Conservation (phyloP, 1,140 invertebrate genomes). For the Odontomachus brunneus region DNA sequence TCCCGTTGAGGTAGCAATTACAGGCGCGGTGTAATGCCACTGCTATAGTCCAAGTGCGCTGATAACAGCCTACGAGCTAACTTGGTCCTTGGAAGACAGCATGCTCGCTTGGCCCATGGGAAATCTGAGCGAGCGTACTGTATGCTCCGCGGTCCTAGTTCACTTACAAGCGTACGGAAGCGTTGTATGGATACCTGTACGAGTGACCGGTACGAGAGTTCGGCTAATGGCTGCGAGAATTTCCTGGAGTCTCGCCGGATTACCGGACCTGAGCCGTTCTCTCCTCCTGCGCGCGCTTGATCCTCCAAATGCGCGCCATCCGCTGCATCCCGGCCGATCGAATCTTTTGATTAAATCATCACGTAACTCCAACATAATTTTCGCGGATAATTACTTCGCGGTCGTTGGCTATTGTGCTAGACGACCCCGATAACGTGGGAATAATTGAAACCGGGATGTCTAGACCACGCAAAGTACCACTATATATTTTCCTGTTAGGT, state of each 20-base stretch:
- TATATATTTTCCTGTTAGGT: neutral
- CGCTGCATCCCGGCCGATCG: constrained; percentile 18
- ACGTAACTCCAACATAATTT: constrained; percentile 52
- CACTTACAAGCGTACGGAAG: constrained; percentile 52
- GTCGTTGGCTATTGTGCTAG: neutral
- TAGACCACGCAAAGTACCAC: neutral
- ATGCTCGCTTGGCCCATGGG: constrained; percentile 60
- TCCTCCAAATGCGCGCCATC: constrained; percentile 38
- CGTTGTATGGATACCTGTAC: constrained; percentile 47
- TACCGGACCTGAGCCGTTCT: neutral
- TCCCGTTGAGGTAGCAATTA: constrained; percentile 22
- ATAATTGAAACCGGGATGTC: constrained; percentile 9
- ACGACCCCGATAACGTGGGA: neutral
- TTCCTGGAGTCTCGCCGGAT: constrained; percentile 62
- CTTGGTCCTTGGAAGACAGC: constrained; percentile 54
- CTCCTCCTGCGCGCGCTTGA: constrained; percentile 39
- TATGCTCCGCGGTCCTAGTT: constrained; percentile 19
- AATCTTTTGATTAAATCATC: constrained; percentile 68
- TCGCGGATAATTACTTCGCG: constrained; percentile 26
- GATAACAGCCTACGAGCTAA: constrained; percentile 58
- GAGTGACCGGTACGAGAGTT: constrained; percentile 62
- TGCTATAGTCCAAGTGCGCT: constrained; percentile 28
- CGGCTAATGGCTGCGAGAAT: constrained; percentile 65
- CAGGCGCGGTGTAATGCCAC: neutral
- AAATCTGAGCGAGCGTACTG: constrained; percentile 63